Evolutionary conservation across 2,113 vertebrate genomes (phyloP), one percentile per base, ranked within the genome.

Genomic region (Empidonax alnorum): DNA sequence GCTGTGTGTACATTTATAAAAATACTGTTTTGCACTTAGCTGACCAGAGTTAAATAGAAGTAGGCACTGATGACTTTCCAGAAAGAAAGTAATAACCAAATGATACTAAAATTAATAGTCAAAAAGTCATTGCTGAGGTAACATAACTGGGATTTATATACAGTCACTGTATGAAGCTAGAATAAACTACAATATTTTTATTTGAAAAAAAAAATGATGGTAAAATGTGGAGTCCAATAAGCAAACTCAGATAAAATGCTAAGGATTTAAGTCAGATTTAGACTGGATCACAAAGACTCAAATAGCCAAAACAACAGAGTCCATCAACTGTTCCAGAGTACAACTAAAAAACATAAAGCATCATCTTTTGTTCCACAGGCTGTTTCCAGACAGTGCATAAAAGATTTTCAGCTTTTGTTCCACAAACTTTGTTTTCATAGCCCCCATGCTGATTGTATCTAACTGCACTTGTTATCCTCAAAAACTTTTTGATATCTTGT

Each of bases 31-130:
- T 69, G 8, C 23, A 46, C 7, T 59, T 18, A 42, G 19, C 8
- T 8, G 31, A 84, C 16, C 4, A 33, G 10, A 79, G 21, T 33
- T 52, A 84, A 72, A 50, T 2, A 82, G 49, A 50, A 75, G 7
- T 58, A 9, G 16, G 7, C 39, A 31, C 7, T 68, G 24, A 50
- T 1, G 2, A 37, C 6, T 79, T 67, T 63, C 35, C 30, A 68
- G 41, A 79, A 82, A 63, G 10, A 10, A 75, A 77, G 2, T 17
- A 84, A 68, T 13, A 33, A 2, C 2, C 21, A 67, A 77, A 16
- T 0, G 0, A 66, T 20, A 50, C 2, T 67, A 50, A 90, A 91
- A 67, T 37, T 53, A 25, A 37, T 12, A 77, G 6, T 25, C 6
- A 71, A 46, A 50, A 44, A 33, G 33, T 0, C 7, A 66, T 9